Evolutionary conservation across 2,113 vertebrate genomes (phyloP), one percentile per base, ranked within the genome.

Genomic region (Amphiprion percula): DNA sequence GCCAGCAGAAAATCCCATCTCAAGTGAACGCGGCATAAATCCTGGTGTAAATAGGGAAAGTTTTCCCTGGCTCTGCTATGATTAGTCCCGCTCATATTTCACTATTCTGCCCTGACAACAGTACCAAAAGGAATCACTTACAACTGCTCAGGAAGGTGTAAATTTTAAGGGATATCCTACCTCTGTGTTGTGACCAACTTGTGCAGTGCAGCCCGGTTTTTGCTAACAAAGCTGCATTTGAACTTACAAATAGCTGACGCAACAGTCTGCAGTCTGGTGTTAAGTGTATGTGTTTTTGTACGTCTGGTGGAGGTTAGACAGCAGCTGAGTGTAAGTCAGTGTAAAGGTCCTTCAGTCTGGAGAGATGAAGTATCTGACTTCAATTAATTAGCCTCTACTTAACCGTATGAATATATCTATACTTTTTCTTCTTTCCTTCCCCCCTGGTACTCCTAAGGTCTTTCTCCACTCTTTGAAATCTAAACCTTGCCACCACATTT

Each of bases 1-100:
- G 68, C 46, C n/a, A 47, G 53, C 67, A 58, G 39, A 15, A 52
- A 52, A 52, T 21, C n/a, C 49, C 49, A 39, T 55, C 37, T 44
- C 23, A 47, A 30, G 39, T 16, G 10, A 58, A 30, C 8, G 17
- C 54, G 28, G 4, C 41, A 44, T 56, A 41, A 56, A 58, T 58
- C 9, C 54, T 26, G 50, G 50, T 28, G 14, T 58, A 14, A 62
- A 44, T 62, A 14, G 8, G 37, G 41, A 39, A 28, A 6, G 23
- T 49, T 28, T 28, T 65, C 16, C 24, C 47, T 10, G 37, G 12
- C 26, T 55, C 41, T 21, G 15, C 37, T n/a, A 10, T 23, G 21
- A n/a, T 70, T 47, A n/a, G 37, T 24, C 6, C 47, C 5, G 9
- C 12, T 23, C 23, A n/a, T 9, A 17, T 58, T 58, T 47, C 10